Percentiles rank a stretch among this genome's conserved stretches.
These are phyloP conservation scores for Hydrolagus colliei DNA, from an alignment of 2,797 vertebrate genomes.

Conservation along the genomic window DNA sequence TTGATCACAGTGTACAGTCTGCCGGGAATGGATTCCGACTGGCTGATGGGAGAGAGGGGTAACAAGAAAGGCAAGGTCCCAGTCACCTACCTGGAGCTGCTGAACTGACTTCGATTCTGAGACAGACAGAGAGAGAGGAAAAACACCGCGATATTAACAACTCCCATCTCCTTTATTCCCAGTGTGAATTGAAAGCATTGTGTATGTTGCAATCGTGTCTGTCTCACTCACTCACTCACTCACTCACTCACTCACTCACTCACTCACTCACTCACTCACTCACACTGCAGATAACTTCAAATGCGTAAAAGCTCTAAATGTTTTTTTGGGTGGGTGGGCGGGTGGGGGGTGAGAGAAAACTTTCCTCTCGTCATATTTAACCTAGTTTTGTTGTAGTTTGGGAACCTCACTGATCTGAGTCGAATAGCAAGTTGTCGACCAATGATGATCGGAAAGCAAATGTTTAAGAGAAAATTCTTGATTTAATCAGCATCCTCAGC, in stretches of 20 bases:
- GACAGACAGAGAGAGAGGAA: background rate
- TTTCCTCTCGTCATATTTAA: background rate
- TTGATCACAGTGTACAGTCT: conserved; percentile 90
- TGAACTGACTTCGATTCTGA: conserved; percentile 62
- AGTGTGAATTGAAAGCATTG: background rate
- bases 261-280: background rate
- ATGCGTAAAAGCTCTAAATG: background rate
- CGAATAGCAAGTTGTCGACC: background rate
- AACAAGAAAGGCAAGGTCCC: conserved; percentile 91
- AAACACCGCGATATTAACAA: background rate
- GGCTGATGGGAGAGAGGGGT: conserved; percentile 86
- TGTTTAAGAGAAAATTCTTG: background rate
- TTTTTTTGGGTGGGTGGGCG: too few species aligned
- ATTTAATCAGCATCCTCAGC: background rate
- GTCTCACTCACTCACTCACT: background rate
- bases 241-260: background rate
- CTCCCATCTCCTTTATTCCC: background rate
- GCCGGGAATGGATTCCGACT: conserved; percentile 91
- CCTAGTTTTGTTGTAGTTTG: background rate
- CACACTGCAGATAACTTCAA: background rate
- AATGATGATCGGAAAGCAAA: background rate
- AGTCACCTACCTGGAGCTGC: conserved; percentile 90
- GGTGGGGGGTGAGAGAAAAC: background rate
- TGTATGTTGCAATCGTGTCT: background rate
- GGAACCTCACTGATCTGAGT: background rate